Evolutionary conservation across 1,140 invertebrate genomes (phyloP).

Genomic region (Pseudachorutes palmiensis): DNA sequence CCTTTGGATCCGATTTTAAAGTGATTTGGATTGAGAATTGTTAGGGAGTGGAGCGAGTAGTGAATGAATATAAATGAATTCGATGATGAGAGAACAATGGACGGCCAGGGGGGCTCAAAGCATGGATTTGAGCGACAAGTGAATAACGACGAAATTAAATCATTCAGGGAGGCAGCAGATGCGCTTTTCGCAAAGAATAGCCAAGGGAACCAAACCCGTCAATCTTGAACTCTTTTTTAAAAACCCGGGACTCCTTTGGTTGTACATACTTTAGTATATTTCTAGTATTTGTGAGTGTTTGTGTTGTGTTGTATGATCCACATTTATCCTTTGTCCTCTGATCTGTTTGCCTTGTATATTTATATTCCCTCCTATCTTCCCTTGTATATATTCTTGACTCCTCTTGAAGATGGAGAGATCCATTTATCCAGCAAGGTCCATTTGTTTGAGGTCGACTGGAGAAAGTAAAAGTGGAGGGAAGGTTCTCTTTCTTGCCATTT

Average conservation of each 20-base stretch:
- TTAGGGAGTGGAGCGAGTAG: not conserved
- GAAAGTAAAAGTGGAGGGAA: no score
- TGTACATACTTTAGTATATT: not conserved
- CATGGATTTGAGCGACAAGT: not conserved
- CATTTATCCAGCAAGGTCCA: no score
- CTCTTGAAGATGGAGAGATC: no score
- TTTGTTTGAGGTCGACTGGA: no score
- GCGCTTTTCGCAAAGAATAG: not conserved
- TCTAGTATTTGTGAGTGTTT: no score
- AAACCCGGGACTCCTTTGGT: not conserved
- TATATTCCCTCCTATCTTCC: no score
- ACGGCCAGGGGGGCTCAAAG: not conserved
- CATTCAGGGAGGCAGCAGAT: not conserved
- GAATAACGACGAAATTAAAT: conserved; percentile 5
- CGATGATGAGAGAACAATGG: not conserved
- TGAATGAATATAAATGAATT: conserved; percentile 15
- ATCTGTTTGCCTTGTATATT: no score
- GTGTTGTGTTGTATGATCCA: no score
- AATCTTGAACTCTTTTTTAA: not conserved
- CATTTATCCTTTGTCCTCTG: no score
- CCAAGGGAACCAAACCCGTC: not conserved
- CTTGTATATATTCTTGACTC: no score
- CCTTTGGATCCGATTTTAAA: not conserved
- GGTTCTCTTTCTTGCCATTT: no score
- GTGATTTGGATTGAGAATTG: no score